Evolutionary conservation across 2,797 vertebrate species (phyloP).

Genomic region (Atherinosoma microstoma): DNA sequence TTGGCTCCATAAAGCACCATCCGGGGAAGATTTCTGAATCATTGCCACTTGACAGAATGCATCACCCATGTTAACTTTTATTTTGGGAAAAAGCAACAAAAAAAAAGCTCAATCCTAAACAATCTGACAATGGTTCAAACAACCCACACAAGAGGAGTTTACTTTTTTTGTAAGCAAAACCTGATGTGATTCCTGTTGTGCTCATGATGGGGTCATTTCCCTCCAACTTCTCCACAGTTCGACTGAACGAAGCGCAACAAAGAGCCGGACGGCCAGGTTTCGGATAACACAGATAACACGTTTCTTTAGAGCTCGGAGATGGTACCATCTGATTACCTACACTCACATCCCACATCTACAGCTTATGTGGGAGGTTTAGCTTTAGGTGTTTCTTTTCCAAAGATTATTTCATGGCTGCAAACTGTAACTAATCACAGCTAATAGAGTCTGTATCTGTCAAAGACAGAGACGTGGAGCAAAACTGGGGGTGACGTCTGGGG

Average conservation of each 20-base stretch:
- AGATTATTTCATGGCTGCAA: constrained; percentile 74
- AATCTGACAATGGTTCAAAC: constrained; percentile 34
- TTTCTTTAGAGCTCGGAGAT: constrained; percentile 23
- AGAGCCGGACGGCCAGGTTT: constrained; percentile 2
- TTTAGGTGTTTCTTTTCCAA: constrained; percentile 12
- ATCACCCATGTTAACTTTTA: constrained; percentile 6
- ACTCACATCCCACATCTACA: constrained; percentile 28
- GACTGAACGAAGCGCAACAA: constrained; percentile 16
- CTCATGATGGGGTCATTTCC: neutral
- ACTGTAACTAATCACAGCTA: constrained; percentile 74
- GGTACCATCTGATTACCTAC: constrained; percentile 34
- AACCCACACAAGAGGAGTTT: constrained; percentile 25
- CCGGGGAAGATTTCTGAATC: constrained; percentile 5
- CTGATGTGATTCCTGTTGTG: neutral
- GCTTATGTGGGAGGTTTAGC: constrained; percentile 30
- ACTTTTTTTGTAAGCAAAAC: constrained; percentile 20
- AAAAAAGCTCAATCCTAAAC: constrained; percentile 14
- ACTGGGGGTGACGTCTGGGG: constrained; percentile 12
- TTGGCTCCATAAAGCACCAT: neutral
- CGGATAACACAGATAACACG: constrained; percentile 20
- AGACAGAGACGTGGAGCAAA: constrained; percentile 38
- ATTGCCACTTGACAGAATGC: constrained; percentile 13
- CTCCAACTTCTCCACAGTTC: neutral
- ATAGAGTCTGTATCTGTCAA: constrained; percentile 71
- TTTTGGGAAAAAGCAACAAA: neutral